Conservation (phyloP, 2,888 invertebrate genomes). For the Apocheima hispidaria region DNA sequence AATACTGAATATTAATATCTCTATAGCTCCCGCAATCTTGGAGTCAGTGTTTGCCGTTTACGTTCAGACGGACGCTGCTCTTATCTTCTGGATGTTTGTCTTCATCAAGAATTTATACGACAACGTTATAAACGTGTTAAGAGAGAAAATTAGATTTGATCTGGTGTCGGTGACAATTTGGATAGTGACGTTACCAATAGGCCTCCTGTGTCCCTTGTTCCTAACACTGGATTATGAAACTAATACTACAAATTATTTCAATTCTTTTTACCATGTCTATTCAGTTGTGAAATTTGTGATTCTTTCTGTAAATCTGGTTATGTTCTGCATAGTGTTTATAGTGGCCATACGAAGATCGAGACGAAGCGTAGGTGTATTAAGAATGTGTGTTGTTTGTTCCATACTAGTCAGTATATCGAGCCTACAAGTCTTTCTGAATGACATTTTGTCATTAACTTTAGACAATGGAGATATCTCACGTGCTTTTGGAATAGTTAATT, state of each 20-base stretch:
- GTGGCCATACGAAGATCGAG: slow-evolving; percentile 49
- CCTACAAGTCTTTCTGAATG: slow-evolving; percentile 64
- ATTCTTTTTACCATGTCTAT: slow-evolving; percentile 51
- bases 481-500: slow-evolving; percentile 46
- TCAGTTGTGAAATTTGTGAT: slow-evolving; percentile 60
- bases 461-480: background rate
- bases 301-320: slow-evolving; percentile 56
- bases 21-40: background rate
- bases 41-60: slow-evolving; percentile 50
- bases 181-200: slow-evolving; percentile 57
- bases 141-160: slow-evolving; percentile 49
- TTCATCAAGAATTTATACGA: slow-evolving; percentile 71
- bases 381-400: slow-evolving; percentile 54
- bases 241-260: background rate
- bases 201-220: slow-evolving; percentile 49
- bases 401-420: slow-evolving; percentile 63
- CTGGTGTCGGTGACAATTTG: slow-evolving; percentile 54
- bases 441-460: slow-evolving; percentile 47
- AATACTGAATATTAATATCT: background rate
- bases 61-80: slow-evolving; percentile 60
- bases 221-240: background rate
- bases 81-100: slow-evolving; percentile 69
- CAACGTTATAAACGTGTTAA: slow-evolving; percentile 66
- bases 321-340: slow-evolving; percentile 63
- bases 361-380: slow-evolving; percentile 42